Evolutionary conservation across 2,797 vertebrate genomes (phyloP).

Genomic region (Sebastolobus altivelis): DNA sequence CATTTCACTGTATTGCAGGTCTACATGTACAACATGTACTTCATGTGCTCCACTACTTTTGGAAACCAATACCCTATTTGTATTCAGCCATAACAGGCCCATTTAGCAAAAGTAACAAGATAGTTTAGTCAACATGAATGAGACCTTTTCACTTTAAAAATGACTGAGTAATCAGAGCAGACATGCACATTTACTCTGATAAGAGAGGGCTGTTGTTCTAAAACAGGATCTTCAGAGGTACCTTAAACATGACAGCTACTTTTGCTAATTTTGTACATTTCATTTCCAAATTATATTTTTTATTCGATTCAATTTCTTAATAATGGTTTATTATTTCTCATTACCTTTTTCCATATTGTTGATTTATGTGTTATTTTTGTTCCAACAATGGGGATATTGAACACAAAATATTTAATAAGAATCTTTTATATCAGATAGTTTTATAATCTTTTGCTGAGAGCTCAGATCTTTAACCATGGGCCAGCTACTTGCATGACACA

Average conservation of each 20-base stretch:
- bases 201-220: neutral
- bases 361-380: neutral
- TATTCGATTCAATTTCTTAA: neutral
- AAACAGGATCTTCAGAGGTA: neutral
- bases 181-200: neutral
- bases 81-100: neutral
- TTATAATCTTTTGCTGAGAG: neutral
- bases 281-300: neutral
- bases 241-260: neutral
- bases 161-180: neutral
- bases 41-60: neutral
- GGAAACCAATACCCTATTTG: constrained; percentile 6
- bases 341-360: neutral
- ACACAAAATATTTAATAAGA: neutral
- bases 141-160: neutral
- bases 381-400: neutral
- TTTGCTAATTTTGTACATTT: neutral
- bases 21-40: neutral
- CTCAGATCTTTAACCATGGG: neutral
- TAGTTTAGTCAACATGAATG: constrained; percentile 1
- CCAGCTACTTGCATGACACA: neutral
- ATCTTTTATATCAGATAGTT: neutral
- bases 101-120: constrained; percentile 10
- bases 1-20: neutral
- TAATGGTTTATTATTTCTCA: neutral